These are phyloP conservation scores for Oscheius sp. DNA, from an alignment of 2,888 invertebrate species.

Conservation along the genomic window DNA sequence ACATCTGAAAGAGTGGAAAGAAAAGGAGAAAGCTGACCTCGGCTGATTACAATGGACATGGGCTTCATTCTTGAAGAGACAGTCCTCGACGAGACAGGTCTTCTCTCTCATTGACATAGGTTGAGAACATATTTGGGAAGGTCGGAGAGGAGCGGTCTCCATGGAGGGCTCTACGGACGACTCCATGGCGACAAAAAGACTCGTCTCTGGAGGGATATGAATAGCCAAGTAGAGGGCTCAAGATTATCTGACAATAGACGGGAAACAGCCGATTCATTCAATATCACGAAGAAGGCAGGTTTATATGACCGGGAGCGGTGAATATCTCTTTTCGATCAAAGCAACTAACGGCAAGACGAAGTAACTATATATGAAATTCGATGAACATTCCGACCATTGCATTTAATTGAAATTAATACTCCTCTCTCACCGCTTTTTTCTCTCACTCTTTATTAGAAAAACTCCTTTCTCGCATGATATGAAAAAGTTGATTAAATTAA, in stretches of 20 bases:
- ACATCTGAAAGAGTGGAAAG: constrained; percentile 34
- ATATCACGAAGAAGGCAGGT: not conserved
- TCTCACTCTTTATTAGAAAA: no score
- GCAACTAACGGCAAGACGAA: no score
- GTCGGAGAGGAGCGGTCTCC: constrained; percentile 14
- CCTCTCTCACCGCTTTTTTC: no score
- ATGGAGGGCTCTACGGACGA: no score
- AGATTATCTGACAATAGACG: not conserved
- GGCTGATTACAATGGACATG: constrained; percentile 41
- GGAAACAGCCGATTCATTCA: no score
- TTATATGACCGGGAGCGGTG: not conserved
- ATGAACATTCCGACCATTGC: no score
- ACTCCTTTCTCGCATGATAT: no score
- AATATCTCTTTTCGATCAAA: no score
- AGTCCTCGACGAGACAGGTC: constrained; percentile 27
- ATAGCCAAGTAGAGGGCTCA: not conserved
- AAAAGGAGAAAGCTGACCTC: constrained; percentile 25
- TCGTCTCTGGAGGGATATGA: constrained; percentile 8
- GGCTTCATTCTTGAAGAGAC: constrained; percentile 31
- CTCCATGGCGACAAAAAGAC: constrained; percentile 17
- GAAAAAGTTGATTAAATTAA: no score
- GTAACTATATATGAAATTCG: no score
- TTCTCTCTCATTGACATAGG: not conserved
- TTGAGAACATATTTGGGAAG: not conserved
- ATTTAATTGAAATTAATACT: no score